Conservation (phyloP, 2,113 vertebrate species). For the Grantiella picta region DNA sequence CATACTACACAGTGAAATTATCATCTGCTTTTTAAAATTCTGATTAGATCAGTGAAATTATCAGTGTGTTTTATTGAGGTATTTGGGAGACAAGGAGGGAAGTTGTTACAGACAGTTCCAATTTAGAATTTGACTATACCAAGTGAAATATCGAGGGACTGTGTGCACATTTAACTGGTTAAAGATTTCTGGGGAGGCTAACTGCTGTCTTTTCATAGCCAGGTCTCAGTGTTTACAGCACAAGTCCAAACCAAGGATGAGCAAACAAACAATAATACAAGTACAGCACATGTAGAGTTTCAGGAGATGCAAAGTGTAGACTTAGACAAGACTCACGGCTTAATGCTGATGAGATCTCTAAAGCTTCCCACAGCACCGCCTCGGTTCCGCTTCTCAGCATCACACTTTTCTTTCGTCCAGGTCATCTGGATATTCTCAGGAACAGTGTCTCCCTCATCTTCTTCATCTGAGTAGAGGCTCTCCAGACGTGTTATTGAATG, state of each 20-base stretch:
- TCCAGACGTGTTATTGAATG: constrained; percentile 90
- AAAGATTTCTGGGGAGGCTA: background rate
- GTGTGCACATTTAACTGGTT: background rate
- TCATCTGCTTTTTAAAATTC: background rate
- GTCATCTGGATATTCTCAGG: constrained; percentile 95
- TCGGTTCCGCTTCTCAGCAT: constrained; percentile 81
- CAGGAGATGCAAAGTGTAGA: background rate
- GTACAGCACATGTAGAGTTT: background rate
- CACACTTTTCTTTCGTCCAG: constrained; percentile 90
- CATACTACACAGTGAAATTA: background rate
- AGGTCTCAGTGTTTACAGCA: background rate
- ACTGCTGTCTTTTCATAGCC: background rate
- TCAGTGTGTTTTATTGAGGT: background rate
- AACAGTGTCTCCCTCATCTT: constrained; percentile 82
- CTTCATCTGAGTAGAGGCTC: constrained; percentile 92
- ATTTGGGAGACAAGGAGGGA: background rate
- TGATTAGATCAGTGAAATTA: background rate
- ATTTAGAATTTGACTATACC: background rate
- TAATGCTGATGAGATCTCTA: constrained; percentile 92
- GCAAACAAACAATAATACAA: background rate
- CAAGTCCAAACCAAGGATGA: background rate
- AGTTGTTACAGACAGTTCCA: background rate
- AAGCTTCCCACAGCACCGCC: constrained; percentile 87
- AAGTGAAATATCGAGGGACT: background rate
- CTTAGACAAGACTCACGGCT: constrained; percentile 83